A percentile compares a stretch with the other conserved stretches of the same genome.
Evolutionary conservation across 2,797 vertebrate species (phyloP).

Genomic region (Cuniculus paca): DNA sequence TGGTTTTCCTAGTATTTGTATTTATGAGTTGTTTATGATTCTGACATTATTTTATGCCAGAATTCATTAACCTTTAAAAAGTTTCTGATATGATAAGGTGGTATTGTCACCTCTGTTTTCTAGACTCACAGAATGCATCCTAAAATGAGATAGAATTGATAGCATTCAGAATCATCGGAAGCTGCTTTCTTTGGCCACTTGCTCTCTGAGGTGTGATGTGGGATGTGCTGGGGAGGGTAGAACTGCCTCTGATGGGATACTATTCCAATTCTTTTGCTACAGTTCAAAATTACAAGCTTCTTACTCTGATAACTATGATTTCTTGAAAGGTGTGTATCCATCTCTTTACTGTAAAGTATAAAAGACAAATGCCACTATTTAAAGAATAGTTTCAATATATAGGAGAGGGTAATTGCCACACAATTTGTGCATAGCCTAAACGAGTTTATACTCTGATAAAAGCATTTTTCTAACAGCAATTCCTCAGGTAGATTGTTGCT

Average conservation of each 20-base stretch:
- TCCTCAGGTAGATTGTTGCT: constrained; percentile 45
- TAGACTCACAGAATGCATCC: constrained; percentile 64
- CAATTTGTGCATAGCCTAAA: constrained; percentile 31
- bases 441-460: neutral
- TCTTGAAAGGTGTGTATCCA: constrained; percentile 82
- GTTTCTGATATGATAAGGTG: constrained; percentile 72
- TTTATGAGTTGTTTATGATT: constrained; percentile 80
- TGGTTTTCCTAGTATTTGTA: constrained; percentile 73
- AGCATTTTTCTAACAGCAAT: constrained; percentile 61
- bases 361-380: constrained; percentile 64
- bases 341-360: constrained; percentile 74
- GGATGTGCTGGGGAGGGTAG: neutral
- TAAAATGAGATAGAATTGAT: constrained; percentile 73
- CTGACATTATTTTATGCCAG: constrained; percentile 82
- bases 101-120: constrained; percentile 73
- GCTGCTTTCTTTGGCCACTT: constrained; percentile 57
- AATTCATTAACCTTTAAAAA: constrained; percentile 86
- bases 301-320: constrained; percentile 88
- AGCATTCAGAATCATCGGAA: constrained; percentile 65
- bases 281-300: constrained; percentile 88
- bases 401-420: neutral
- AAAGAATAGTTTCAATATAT: constrained; percentile 66
- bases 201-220: constrained; percentile 47
- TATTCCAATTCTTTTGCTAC: constrained; percentile 73
- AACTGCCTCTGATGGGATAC: constrained; percentile 63